Evolutionary conservation across 2,113 vertebrate species (phyloP), one percentile per base, ranked within the genome.

Genomic region (Antigone vipio): DNA sequence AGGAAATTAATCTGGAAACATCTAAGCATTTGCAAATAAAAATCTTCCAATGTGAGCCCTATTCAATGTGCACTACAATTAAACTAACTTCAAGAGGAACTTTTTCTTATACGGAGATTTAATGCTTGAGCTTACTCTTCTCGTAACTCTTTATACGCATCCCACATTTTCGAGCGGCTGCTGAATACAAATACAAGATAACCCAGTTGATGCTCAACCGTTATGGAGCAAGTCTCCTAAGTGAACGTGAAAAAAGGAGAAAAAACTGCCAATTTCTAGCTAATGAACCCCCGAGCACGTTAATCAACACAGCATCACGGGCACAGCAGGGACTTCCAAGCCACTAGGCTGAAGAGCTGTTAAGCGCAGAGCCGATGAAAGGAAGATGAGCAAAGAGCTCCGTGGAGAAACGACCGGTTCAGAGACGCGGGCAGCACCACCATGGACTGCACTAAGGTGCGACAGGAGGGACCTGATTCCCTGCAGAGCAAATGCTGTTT

Each of bases 391-490:
- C 76, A 64, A 93, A 79, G 73, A 94, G 96, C 89, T 86, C 69
- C 24, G 49, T 67, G 93, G 81, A 91, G 82, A 94, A 94, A 87
- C 2, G 4, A 22, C 20, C 22, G 95, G 89, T 78, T 92, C 63
- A 72, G 92, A 88, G 96, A 89, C 93, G 80, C 4, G 49, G 96
- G 53, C 81, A 98, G 98, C 98, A 93, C 96, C 98, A 97, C 93
- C 60, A 93, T 74, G 97, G 97, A 56, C 56, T 58, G 95, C 98
- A 96, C 94, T 74, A 74, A 88, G 96, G 95, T 94, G 96, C 96
- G 94, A 80, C 85, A 95, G 96, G 97, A 95, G 98, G 97, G 79
- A 96, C 97, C 97, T 89, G 44, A 16, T 76, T 96, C 97, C 97
- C 98, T 92, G 97, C 97, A 97, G 97, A 95, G 97, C 95, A 34